Evolutionary conservation across 2,888 invertebrate genomes (phyloP).

Genomic region (Cryptophagus acutangulus): DNA sequence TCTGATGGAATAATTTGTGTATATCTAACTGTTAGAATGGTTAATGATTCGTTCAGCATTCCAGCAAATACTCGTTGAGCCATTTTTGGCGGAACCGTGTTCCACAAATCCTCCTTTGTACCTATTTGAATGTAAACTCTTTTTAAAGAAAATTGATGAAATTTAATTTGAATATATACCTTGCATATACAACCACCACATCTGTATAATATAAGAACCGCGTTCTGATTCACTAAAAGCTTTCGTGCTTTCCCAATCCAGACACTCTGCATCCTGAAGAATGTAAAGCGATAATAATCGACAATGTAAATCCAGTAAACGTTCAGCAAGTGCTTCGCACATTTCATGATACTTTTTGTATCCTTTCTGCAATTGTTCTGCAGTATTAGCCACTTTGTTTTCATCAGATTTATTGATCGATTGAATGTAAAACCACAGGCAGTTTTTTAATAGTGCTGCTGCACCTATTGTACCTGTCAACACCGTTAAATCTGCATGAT

Average conservation of each 20-base stretch:
- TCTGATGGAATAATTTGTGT: conserved; percentile 68
- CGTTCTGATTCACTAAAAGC: conserved; percentile 68
- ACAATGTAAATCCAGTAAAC: conserved; percentile 75
- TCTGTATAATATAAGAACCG: conserved; percentile 77
- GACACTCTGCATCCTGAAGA: conserved; percentile 74
- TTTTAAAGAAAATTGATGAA: conserved; percentile 6
- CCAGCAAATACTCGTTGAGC: conserved; percentile 80
- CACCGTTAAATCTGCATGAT: conserved; percentile 78
- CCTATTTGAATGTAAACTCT: conserved; percentile 48
- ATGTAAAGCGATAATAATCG: conserved; percentile 73
- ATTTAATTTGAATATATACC: conserved; percentile 46
- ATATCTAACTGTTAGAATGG: conserved; percentile 74
- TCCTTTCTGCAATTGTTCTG: conserved; percentile 47
- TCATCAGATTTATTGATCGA: conserved; percentile 41
- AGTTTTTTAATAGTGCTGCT: conserved; percentile 71
- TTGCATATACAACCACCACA: conserved; percentile 87
- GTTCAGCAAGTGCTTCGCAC: conserved; percentile 78
- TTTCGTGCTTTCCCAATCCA: conserved; percentile 64
- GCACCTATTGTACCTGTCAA: conserved; percentile 77
- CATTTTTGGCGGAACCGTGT: conserved; percentile 83
- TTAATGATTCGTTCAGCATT: conserved; percentile 79
- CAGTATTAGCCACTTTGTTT: neutral
- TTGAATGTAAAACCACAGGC: conserved; percentile 71
- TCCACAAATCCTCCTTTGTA: conserved; percentile 77
- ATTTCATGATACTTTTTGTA: conserved; percentile 76